Conservation (phyloP, 2,888 invertebrate genomes). For the Camptogramma bilineatum region DNA sequence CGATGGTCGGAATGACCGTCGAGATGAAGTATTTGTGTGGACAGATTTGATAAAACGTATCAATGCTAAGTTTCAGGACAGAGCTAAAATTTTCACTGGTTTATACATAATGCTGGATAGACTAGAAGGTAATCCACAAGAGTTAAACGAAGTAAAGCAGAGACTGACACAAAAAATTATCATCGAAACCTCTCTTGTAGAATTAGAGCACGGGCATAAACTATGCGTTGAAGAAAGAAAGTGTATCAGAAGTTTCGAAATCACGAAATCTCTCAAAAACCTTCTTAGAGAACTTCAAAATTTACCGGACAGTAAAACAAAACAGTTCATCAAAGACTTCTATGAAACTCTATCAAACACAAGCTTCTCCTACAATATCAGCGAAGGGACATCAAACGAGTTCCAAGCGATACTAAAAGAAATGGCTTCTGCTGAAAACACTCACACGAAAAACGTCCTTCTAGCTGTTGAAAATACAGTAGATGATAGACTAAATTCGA, state of each 20-base stretch:
- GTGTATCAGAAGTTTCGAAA: constrained; percentile 53
- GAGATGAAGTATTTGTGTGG: constrained; percentile 52
- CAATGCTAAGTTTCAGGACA: constrained; percentile 60
- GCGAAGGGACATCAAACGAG: constrained; percentile 55
- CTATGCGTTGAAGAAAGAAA: constrained; percentile 59
- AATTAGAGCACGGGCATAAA: constrained; percentile 57
- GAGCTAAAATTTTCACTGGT: constrained; percentile 47
- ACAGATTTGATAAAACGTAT: constrained; percentile 63
- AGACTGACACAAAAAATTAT: constrained; percentile 57
- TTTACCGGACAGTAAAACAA: constrained; percentile 25
- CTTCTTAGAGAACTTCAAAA: constrained; percentile 27
- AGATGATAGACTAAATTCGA: constrained; percentile 50
- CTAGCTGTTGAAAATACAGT: constrained; percentile 55
- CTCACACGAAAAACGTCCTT: constrained; percentile 59
- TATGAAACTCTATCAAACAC: constrained; percentile 47
- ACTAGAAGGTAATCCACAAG: constrained; percentile 45
- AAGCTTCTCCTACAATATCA: constrained; percentile 56
- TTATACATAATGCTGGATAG: too few species aligned
- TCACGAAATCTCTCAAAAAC: constrained; percentile 25
- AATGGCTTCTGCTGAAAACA: constrained; percentile 60
- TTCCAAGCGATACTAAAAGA: constrained; percentile 68
- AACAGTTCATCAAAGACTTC: constrained; percentile 43
- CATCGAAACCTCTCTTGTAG: constrained; percentile 55
- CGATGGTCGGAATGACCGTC: constrained; percentile 45
- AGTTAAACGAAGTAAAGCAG: constrained; percentile 47